Evolutionary conservation across 2,888 invertebrate genomes (phyloP).

Genomic region (Callinectes sapidus): DNA sequence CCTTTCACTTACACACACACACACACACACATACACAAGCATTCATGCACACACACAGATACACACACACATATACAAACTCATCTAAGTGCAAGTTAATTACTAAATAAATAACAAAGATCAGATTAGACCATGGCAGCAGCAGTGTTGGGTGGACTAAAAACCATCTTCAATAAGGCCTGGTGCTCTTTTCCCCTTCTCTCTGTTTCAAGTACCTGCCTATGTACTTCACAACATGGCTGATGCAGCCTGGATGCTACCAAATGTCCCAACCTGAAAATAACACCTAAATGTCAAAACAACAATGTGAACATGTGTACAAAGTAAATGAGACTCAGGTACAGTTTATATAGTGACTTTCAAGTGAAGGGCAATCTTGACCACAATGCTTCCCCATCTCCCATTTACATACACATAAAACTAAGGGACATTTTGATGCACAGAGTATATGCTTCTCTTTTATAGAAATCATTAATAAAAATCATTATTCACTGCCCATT

Average conservation of each 20-base stretch:
- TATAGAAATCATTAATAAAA: slow-evolving; percentile 58
- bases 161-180: slow-evolving; percentile 39
- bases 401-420: slow-evolving; percentile 44
- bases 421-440: slow-evolving; percentile 63
- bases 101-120: slow-evolving; percentile 39
- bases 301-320: slow-evolving; percentile 38
- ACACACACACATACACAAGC: not conserved
- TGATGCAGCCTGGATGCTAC: slow-evolving; percentile 41
- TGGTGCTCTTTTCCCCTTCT: not conserved
- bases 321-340: slow-evolving; percentile 63
- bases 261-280: slow-evolving; percentile 51
- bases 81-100: slow-evolving; percentile 51
- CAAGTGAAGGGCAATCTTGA: slow-evolving; percentile 40
- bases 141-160: slow-evolving; percentile 55
- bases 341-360: slow-evolving; percentile 63
- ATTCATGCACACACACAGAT: slow-evolving; percentile 22
- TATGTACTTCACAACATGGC: not conserved
- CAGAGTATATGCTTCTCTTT: slow-evolving; percentile 65
- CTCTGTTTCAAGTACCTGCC: not conserved
- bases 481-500: slow-evolving; percentile 64
- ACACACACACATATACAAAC: slow-evolving; percentile 32
- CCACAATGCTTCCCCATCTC: slow-evolving; percentile 42
- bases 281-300: slow-evolving; percentile 58
- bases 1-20: slow-evolving; percentile 19
- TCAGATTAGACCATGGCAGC: slow-evolving; percentile 48